Evolutionary conservation across 1,140 invertebrate genomes (phyloP).

Genomic region (Atta colombica): DNA sequence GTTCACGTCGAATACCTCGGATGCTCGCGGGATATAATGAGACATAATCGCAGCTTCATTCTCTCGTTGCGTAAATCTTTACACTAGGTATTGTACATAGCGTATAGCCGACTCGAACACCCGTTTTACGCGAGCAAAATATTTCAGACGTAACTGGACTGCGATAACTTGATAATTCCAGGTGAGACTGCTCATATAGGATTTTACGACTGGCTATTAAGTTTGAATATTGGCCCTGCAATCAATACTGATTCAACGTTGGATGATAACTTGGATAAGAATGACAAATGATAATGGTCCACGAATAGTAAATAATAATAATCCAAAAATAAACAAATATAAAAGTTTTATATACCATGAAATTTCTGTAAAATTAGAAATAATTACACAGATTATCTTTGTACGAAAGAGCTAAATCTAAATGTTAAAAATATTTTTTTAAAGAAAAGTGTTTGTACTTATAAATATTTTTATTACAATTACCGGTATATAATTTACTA

Average conservation of each 20-base stretch:
- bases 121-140: slow-evolving; percentile 36
- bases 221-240: too few species aligned
- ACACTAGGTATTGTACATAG: slow-evolving; percentile 23
- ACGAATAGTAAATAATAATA: neutral
- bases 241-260: neutral
- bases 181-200: neutral
- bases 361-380: neutral
- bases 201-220: neutral
- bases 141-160: slow-evolving; percentile 21
- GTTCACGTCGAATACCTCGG: slow-evolving; percentile 18
- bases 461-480: neutral
- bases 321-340: neutral
- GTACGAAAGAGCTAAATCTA: neutral
- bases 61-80: slow-evolving; percentile 29
- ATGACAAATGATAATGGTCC: neutral
- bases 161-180: neutral
- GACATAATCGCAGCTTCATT: slow-evolving; percentile 72
- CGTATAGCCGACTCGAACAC: slow-evolving; percentile 26
- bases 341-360: neutral
- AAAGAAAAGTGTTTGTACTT: neutral
- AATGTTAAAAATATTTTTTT: neutral
- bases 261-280: neutral
- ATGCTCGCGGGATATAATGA: slow-evolving; percentile 60
- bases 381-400: neutral
- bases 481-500: neutral